A percentile compares a stretch with the other conserved stretches of the same genome.
Conservation (phyloP, 2,113 vertebrate species). For the Sterna hirundo region DNA sequence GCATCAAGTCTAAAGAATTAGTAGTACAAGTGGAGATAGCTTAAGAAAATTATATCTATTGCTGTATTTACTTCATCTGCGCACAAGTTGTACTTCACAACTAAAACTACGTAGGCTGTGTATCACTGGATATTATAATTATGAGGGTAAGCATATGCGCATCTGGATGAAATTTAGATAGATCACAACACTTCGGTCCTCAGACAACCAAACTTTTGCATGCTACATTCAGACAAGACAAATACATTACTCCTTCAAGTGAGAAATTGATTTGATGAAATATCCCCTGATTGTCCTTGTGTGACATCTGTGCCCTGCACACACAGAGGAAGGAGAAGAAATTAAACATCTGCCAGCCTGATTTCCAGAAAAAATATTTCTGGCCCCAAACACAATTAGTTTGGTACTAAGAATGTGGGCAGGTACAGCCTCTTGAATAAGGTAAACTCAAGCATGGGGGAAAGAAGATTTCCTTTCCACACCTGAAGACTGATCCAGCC, state of each 20-base stretch:
- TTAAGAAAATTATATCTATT: not conserved
- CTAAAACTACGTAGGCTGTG: not conserved
- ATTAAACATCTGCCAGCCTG: not conserved
- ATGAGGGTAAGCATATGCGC: not conserved
- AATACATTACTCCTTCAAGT: not conserved
- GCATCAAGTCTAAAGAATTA: not conserved
- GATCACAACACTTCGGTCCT: not conserved
- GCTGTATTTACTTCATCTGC: not conserved
- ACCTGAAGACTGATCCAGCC: not conserved
- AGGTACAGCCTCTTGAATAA: not conserved
- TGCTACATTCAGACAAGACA: not conserved
- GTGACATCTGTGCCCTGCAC: not conserved
- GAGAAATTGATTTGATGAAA: not conserved
- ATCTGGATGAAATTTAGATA: not conserved
- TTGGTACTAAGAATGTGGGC: not conserved
- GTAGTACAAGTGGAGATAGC: not conserved
- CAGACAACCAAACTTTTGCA: not conserved
- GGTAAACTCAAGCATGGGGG: not conserved
- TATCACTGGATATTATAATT: not conserved
- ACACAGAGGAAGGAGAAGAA: no score
- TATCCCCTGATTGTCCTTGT: accelerated
- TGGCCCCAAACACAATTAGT: not conserved
- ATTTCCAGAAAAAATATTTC: not conserved
- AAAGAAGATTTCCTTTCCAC: not conserved
- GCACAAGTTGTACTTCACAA: not conserved